Evolutionary conservation across 2,113 vertebrate genomes (phyloP), one percentile per base, ranked within the genome.

Genomic region (Drymodes brunneopygia): DNA sequence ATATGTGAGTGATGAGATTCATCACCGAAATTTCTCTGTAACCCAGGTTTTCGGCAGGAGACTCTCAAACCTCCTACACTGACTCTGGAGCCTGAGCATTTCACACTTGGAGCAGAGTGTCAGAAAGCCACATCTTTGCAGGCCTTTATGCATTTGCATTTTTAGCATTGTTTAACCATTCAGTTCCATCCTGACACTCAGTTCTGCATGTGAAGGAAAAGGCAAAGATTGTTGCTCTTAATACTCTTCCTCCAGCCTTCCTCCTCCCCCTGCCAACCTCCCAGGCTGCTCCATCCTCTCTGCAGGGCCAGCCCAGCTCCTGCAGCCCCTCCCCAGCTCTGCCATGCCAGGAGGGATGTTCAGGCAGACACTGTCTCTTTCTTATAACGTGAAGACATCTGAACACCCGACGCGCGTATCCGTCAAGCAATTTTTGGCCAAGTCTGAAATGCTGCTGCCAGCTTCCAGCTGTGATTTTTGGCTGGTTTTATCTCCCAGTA

Each of bases 401-500:
- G 44, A 81, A 24, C 22, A 42, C 15, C 38, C 74, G 73, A 56
- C 19, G 5, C 2, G 58, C 2, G 0, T 48, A 47, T 38, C 47
- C 82, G 48, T 19, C 56, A 50, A 61, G 50, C 12, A 58, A 47
- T 23, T 81, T 80, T 31, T 83, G 54, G 79, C 88, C 5, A 7
- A 66, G 79, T 33, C 62, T 81, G 60, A 73, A 81, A 83, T 11
- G 56, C 58, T 73, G 45, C 88, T 88, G 92, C 67, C 96, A 86
- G 72, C 71, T 88, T 82, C 86, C 95, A 96, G 88, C 94, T 97
- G 88, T 51, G 86, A 18, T 6, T 93, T 92, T 74, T 94, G 94
- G 88, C 92, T 83, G 21, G 38, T 48, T 92, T 73, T 70, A 54
- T 24, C 27, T 83, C 42, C 38, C 29, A 4, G 0, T 50, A 48